Conservation (phyloP, 2,888 invertebrate species). For the Latheticus oryzae region DNA sequence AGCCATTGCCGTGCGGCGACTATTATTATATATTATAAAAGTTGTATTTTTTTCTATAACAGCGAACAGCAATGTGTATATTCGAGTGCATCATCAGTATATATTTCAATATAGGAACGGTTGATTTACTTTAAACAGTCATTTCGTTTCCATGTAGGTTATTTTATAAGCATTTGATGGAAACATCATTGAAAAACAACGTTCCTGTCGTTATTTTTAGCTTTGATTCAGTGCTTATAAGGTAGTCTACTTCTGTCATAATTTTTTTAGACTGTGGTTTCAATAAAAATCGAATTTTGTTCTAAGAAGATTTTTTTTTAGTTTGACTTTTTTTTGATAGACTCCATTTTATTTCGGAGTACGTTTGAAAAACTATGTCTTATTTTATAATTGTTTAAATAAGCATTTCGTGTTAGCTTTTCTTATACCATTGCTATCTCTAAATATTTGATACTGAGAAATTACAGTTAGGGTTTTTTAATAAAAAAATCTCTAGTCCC, state of each 20-base stretch:
- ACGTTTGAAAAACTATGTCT: conserved; percentile 29
- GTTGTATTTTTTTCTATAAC: conserved; percentile 64
- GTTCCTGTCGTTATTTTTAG: conserved; percentile 37
- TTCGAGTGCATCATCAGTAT: conserved; percentile 61
- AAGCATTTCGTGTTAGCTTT: conserved; percentile 72
- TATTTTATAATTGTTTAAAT: conserved; percentile 44
- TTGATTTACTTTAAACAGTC: conserved; percentile 49
- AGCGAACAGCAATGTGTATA: conserved; percentile 66
- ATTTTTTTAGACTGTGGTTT: conserved; percentile 61
- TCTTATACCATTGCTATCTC: conserved; percentile 63
- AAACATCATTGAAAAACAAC: conserved; percentile 35
- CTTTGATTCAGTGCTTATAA: conserved; percentile 50
- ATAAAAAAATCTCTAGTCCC: conserved; percentile 77
- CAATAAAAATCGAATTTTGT: conserved; percentile 54
- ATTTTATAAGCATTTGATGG: conserved; percentile 56
- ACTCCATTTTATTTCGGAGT: conserved; percentile 31
- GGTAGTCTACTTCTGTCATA: conserved; percentile 52
- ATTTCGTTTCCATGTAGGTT: conserved; percentile 52
- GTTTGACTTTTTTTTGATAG: conserved; percentile 44
- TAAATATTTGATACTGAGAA: conserved; percentile 73
- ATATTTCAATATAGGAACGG: conserved; percentile 53
- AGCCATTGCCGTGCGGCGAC: conserved; percentile 64
- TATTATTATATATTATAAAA: conserved; percentile 57
- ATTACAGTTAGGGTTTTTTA: conserved; percentile 68
- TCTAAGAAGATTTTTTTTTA: conserved; percentile 57